Conservation (phyloP, 2,888 invertebrate species). For the Chrysomela aeneicollis region DNA sequence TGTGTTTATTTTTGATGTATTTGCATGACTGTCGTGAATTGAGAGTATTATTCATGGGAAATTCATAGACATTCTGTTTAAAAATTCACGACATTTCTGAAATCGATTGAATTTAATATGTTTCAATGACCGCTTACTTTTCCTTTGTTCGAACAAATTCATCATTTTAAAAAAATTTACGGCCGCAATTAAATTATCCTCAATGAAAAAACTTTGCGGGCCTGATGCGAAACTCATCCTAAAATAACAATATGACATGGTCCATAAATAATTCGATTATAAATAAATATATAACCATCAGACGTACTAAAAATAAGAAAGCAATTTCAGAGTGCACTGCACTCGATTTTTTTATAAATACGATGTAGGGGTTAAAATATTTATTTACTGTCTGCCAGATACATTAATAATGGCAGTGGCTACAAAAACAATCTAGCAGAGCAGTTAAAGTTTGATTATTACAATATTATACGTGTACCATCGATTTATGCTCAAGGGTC, state of each 20-base stretch:
- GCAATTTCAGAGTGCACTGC: slow-evolving; percentile 57
- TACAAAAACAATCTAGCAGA: not conserved
- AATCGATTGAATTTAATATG: slow-evolving; percentile 20
- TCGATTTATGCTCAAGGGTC: too few relatives aligned
- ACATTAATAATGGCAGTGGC: slow-evolving; percentile 17
- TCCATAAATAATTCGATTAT: slow-evolving; percentile 26
- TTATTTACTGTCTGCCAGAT: slow-evolving; percentile 20
- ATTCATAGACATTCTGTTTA: slow-evolving; percentile 30
- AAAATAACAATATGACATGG: slow-evolving; percentile 17
- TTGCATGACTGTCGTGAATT: slow-evolving; percentile 39
- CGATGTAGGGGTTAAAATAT: slow-evolving; percentile 26
- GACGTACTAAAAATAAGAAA: slow-evolving; percentile 57
- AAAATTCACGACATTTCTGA: slow-evolving; percentile 32
- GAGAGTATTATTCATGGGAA: slow-evolving; percentile 28
- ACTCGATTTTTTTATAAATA: slow-evolving; percentile 22
- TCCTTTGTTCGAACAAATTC: not conserved
- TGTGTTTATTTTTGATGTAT: slow-evolving; percentile 30
- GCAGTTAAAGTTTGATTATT: not conserved
- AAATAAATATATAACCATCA: slow-evolving; percentile 55
- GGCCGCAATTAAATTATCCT: slow-evolving; percentile 15
- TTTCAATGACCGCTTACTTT: not conserved
- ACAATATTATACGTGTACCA: too few relatives aligned
- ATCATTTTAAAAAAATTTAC: slow-evolving; percentile 12
- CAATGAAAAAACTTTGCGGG: slow-evolving; percentile 12
- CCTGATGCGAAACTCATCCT: slow-evolving; percentile 3